These are phyloP conservation scores for Myiothlypis chrysogaster DNA, from an alignment of 2,797 vertebrate genomes.

Conservation along the genomic window DNA sequence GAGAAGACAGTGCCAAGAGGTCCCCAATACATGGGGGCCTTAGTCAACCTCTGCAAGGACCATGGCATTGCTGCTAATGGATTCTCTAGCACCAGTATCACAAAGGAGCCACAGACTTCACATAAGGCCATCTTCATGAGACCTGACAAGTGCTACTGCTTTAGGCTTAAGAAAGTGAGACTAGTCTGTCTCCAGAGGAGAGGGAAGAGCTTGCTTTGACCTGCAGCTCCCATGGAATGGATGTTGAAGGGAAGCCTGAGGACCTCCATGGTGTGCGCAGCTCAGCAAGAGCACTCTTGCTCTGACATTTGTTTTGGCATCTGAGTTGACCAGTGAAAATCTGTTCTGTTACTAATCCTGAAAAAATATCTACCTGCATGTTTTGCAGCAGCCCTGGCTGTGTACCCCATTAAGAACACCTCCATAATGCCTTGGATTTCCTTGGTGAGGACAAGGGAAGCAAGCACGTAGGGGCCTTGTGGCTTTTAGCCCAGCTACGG, in stretches of 20 bases:
- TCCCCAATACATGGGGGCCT: not conserved
- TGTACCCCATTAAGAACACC: not conserved
- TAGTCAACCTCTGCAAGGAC: not conserved
- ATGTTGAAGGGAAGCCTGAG: not conserved
- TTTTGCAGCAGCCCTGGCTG: not conserved
- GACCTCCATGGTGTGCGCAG: rapidly evolving
- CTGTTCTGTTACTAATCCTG: not conserved
- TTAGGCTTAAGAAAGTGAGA: not conserved
- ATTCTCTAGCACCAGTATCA: not conserved
- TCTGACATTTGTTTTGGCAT: not conserved
- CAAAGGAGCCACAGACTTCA: not conserved
- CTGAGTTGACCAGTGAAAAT: not conserved
- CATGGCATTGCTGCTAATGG: not conserved
- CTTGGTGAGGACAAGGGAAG: not conserved
- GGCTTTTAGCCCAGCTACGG: not conserved
- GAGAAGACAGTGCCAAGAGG: not conserved
- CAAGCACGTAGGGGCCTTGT: rapidly evolving
- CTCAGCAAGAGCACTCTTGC: not conserved
- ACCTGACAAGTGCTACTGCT: not conserved
- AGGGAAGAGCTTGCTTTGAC: not conserved
- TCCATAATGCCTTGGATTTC: not conserved
- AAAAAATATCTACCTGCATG: not conserved
- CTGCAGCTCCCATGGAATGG: not conserved
- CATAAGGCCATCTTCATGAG: not conserved
- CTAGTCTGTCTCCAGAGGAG: not conserved